Evolutionary conservation across 2,888 invertebrate genomes (phyloP).

Genomic region (Polydrusus pterygomalis): DNA sequence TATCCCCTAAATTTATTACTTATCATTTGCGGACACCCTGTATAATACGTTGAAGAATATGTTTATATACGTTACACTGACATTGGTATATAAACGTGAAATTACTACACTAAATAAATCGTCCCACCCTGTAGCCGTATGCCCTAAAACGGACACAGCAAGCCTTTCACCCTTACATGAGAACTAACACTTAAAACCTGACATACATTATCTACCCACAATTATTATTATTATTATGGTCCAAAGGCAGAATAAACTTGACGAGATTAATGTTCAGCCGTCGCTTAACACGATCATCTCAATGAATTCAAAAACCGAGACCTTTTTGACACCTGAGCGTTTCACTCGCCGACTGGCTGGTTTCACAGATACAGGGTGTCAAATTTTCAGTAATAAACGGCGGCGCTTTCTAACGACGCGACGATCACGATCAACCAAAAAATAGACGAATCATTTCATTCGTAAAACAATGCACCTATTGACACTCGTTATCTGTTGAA

Average conservation of each 20-base stretch:
- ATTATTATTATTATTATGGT: slow-evolving; percentile 49
- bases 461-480: no score
- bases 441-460: no score
- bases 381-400: not conserved
- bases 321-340: slow-evolving; percentile 35
- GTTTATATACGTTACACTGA: no score
- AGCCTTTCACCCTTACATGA: slow-evolving; percentile 39
- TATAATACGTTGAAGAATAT: no score
- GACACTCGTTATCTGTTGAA: no score
- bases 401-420: no score
- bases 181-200: slow-evolving; percentile 42
- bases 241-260: slow-evolving; percentile 24
- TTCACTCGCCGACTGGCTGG: not conserved
- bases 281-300: slow-evolving; percentile 29
- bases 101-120: not conserved
- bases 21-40: no score
- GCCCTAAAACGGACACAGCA: slow-evolving; percentile 9
- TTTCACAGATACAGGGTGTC: not conserved
- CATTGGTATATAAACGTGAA: no score
- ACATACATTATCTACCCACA: slow-evolving; percentile 41
- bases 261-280: slow-evolving; percentile 38
- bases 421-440: no score
- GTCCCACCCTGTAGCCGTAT: not conserved
- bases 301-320: slow-evolving; percentile 28
- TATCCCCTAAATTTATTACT: no score